Evolutionary conservation across 2,113 vertebrate species (phyloP).

Genomic region (Onychostruthus taczanowskii): DNA sequence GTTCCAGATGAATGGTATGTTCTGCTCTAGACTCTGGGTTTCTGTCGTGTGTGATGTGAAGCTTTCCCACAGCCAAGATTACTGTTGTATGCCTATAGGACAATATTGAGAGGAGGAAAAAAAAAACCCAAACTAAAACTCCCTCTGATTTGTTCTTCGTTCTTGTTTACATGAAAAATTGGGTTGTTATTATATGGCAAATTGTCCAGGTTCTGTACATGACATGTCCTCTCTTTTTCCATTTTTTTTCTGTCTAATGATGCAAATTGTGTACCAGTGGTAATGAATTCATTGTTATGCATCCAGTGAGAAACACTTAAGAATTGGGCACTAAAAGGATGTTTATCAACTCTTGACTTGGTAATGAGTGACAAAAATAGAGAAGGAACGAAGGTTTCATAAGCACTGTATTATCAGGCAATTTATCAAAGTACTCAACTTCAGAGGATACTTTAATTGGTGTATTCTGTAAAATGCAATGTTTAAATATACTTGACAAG

Average conservation of each 20-base stretch:
- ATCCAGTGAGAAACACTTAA: conserved; percentile 84
- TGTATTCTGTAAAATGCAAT: conserved; percentile 72
- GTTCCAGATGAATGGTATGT: conserved; percentile 69
- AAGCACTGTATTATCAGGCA: conserved; percentile 70
- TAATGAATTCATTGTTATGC: conserved; percentile 84
- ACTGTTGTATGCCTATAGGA: conserved; percentile 52
- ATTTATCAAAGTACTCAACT: conserved; percentile 71
- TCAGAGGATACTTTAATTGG: conserved; percentile 74
- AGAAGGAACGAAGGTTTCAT: conserved; percentile 67
- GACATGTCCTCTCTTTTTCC: conserved; percentile 75
- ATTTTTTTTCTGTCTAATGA: conserved; percentile 78
- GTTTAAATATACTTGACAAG: conserved; percentile 67
- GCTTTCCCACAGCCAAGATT: conserved; percentile 56
- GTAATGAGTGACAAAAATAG: conserved; percentile 80
- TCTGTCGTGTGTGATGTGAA: conserved; percentile 65
- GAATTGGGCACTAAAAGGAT: conserved; percentile 86
- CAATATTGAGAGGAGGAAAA: conserved; percentile 49
- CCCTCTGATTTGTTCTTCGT: conserved; percentile 39
- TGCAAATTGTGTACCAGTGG: conserved; percentile 84
- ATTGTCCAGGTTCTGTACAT: conserved; percentile 76
- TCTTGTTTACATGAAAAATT: conserved; percentile 73
- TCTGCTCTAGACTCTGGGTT: conserved; percentile 65
- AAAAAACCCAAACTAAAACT: neutral
- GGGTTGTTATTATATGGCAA: conserved; percentile 70
- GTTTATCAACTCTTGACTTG: conserved; percentile 82